A percentile compares a stretch with the other conserved stretches of the same genome.
Conservation (phyloP, 1,140 invertebrate genomes). For the Thrips palmi region DNA sequence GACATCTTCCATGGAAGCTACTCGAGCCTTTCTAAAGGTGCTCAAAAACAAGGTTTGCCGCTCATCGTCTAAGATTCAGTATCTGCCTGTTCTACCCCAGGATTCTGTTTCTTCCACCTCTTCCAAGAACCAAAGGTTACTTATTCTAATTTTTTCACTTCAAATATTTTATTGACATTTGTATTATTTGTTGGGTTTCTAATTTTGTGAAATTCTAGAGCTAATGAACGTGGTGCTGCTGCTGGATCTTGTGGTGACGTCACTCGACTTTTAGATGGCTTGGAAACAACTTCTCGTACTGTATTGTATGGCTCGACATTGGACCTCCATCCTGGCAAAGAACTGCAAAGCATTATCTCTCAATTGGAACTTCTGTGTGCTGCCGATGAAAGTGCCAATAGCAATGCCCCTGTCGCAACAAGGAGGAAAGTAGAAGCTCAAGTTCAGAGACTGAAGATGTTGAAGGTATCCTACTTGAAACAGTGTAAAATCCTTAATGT, state of each 20-base stretch:
- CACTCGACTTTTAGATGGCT: background rate
- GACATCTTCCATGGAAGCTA: slow-evolving; percentile 28
- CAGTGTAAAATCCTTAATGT: too few relatives aligned
- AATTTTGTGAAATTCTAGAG: too few relatives aligned
- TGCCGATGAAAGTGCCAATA: slow-evolving; percentile 18
- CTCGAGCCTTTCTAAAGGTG: slow-evolving; percentile 28
- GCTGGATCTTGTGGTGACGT: background rate
- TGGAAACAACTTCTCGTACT: background rate
- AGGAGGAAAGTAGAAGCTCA: slow-evolving; percentile 31
- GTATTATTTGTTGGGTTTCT: too few relatives aligned
- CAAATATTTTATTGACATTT: too few relatives aligned
- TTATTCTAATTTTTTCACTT: too few relatives aligned
- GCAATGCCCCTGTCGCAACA: slow-evolving; percentile 30
- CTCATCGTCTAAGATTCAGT: slow-evolving; percentile 18
- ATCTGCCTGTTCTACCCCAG: slow-evolving; percentile 20
- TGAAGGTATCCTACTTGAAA: slow-evolving; percentile 26
- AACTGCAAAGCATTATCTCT: slow-evolving; percentile 37
- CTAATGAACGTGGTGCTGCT: too few relatives aligned
- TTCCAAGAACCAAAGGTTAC: too few relatives aligned
- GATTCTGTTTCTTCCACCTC: too few relatives aligned
- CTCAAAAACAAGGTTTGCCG: slow-evolving; percentile 22
- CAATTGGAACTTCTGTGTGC: slow-evolving; percentile 31
- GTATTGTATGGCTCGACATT: slow-evolving; percentile 3
- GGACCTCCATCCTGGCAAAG: slow-evolving; percentile 20
- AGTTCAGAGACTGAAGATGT: slow-evolving; percentile 34